Evolutionary conservation across 2,888 invertebrate genomes (phyloP).

Genomic region (Sinodicranocentrus sp.): DNA sequence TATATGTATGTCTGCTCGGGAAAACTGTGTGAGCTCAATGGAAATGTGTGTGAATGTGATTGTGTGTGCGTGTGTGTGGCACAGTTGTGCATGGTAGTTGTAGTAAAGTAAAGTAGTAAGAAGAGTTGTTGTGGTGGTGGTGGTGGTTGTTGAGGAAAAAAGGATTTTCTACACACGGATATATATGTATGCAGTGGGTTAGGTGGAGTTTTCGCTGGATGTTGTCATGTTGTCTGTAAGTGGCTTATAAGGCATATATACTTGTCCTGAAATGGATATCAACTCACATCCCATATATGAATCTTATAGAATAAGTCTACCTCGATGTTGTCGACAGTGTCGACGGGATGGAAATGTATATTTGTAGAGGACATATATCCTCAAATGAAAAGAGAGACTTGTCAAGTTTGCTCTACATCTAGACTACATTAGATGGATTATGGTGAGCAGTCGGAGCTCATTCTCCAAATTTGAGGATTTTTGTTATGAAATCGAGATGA

Average conservation of each 20-base stretch:
- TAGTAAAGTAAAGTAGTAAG: slow-evolving; percentile 4
- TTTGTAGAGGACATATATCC: too few species aligned
- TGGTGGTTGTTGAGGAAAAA: slow-evolving; percentile 48
- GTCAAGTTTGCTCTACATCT: too few species aligned
- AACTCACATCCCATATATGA: too few species aligned
- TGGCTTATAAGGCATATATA: neutral
- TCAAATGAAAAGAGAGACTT: too few species aligned
- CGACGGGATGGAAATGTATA: too few species aligned
- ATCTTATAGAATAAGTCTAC: too few species aligned
- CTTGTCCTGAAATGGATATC: neutral
- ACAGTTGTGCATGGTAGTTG: neutral
- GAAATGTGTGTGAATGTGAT: slow-evolving; percentile 39
- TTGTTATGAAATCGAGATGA: too few species aligned
- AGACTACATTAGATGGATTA: too few species aligned
- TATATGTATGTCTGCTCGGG: slow-evolving; percentile 2
- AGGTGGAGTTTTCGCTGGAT: slow-evolving; percentile 5
- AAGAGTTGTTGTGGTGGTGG: slow-evolving; percentile 12
- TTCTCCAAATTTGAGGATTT: too few species aligned
- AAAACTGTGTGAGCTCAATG: slow-evolving; percentile 15
- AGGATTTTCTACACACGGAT: slow-evolving; percentile 24
- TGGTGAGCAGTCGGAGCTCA: too few species aligned
- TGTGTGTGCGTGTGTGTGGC: slow-evolving; percentile 19
- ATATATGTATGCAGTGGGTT: too few species aligned
- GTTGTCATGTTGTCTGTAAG: neutral
- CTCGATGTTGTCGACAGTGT: too few species aligned